Evolutionary conservation across 1,140 invertebrate genomes (phyloP).

Genomic region (Agrypnia vestita): DNA sequence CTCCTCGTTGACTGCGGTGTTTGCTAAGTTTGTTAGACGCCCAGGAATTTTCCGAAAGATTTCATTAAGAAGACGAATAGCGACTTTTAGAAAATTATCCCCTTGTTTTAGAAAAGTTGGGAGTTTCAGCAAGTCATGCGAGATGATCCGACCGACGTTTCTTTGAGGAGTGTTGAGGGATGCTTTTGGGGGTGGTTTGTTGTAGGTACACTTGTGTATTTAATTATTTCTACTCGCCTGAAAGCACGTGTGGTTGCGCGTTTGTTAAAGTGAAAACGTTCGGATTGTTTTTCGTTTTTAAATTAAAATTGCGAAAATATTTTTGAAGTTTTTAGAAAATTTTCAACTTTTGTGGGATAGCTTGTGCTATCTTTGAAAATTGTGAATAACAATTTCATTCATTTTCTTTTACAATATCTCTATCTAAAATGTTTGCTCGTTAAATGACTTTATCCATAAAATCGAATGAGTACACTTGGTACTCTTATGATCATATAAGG

Average conservation of each 20-base stretch:
- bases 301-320: background rate
- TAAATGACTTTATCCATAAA: too few relatives aligned
- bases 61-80: conserved; percentile 60
- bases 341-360: too few relatives aligned
- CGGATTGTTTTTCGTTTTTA: background rate
- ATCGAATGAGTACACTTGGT: too few relatives aligned
- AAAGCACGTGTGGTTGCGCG: conserved; percentile 15
- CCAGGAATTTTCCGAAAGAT: conserved; percentile 60
- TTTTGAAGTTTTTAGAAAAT: background rate
- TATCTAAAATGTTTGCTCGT: too few relatives aligned
- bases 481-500: too few relatives aligned
- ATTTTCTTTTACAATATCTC: too few relatives aligned
- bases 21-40: conserved; percentile 56
- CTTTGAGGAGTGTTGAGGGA: conserved; percentile 55
- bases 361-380: too few relatives aligned
- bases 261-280: conserved; percentile 5
- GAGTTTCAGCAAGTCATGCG: conserved; percentile 44
- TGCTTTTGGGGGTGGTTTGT: conserved; percentile 26
- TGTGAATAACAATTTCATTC: too few relatives aligned
- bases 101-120: conserved; percentile 60
- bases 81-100: conserved; percentile 61
- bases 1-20: conserved; percentile 18
- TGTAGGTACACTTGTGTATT: conserved; percentile 23
- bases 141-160: conserved; percentile 51
- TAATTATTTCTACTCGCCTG: conserved; percentile 14